Evolutionary conservation across 2,888 invertebrate genomes (phyloP), one percentile per base, ranked within the genome.

Genomic region (Theodoxus fluviatilis): DNA sequence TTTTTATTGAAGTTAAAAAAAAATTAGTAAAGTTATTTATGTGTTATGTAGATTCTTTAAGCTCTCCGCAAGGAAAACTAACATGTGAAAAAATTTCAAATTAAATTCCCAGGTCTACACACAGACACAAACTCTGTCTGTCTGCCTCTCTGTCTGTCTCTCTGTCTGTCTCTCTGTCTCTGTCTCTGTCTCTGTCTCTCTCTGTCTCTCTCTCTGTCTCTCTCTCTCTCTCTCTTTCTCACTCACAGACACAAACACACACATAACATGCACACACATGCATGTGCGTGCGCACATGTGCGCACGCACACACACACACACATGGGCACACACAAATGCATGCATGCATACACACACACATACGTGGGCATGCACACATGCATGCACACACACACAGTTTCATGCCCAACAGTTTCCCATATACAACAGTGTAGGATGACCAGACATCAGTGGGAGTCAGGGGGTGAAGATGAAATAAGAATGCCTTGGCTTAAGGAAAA

Each of bases 101-200:
- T n/a, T n/a, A n/a, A n/a, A n/a, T n/a, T n/a, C n/a, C n/a, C n/a
- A n/a, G n/a, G n/a, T n/a, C n/a, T n/a, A n/a, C n/a, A n/a, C n/a
- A n/a, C n/a, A n/a, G n/a, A n/a, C n/a, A n/a, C n/a, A n/a, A n/a
- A n/a, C n/a, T n/a, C n/a, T n/a, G n/a, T n/a, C n/a, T n/a, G n/a
- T n/a, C n/a, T n/a, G n/a, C n/a, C n/a, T n/a, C n/a, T n/a, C n/a
- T n/a, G n/a, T n/a, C n/a, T 65, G 43, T 43, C 7, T 25, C 66
- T 66, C 43, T 66, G 3, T 66, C 43, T 66, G 7, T 66, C 66
- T 66, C 25, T 66, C 66, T 66, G 15, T 66, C 25, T 66, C 9
- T 66, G 38, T 64, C 7, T 40, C 40, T 38, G 7, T 64, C 37
- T 25, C 9, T 22, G 22, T 25, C 12, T 31, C 31, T 47, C 28